Evolutionary conservation across 2,113 vertebrate species (phyloP).

Genomic region (Coregonus clupeaformis): DNA sequence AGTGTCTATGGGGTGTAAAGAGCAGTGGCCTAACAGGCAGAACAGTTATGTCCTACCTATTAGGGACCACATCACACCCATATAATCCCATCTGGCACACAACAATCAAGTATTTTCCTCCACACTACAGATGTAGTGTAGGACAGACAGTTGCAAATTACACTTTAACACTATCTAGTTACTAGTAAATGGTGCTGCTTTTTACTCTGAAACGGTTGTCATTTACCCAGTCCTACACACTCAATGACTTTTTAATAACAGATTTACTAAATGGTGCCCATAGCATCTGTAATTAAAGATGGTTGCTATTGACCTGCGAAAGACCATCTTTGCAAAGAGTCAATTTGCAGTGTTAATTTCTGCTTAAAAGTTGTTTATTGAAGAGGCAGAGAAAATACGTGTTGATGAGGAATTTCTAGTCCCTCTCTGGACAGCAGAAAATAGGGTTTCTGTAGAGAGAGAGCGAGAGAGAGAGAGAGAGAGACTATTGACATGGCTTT

Average conservation of each 20-base stretch:
- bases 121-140: slow-evolving; percentile 67
- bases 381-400: slow-evolving; percentile 38
- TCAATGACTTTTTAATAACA: slow-evolving; percentile 76
- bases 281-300: slow-evolving; percentile 58
- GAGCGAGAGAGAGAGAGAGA: slow-evolving; percentile 33
- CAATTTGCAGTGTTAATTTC: slow-evolving; percentile 26
- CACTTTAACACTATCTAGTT: slow-evolving; percentile 78
- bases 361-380: slow-evolving; percentile 40
- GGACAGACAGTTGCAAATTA: slow-evolving; percentile 77
- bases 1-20: background rate
- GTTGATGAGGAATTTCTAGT: background rate
- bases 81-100: slow-evolving; percentile 41
- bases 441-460: background rate
- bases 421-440: background rate
- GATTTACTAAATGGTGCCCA: slow-evolving; percentile 70
- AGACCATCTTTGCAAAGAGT: slow-evolving; percentile 65
- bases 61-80: slow-evolving; percentile 38
- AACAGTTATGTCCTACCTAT: slow-evolving; percentile 27
- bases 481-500: slow-evolving; percentile 19
- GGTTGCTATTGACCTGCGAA: slow-evolving; percentile 63
- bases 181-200: slow-evolving; percentile 82
- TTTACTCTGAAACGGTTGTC: slow-evolving; percentile 77
- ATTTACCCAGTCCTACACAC: slow-evolving; percentile 70
- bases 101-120: slow-evolving; percentile 51
- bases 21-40: slow-evolving; percentile 14